These are phyloP conservation scores for Phoronis australis DNA, from an alignment of 2,888 invertebrate species.

Conservation along the genomic window DNA sequence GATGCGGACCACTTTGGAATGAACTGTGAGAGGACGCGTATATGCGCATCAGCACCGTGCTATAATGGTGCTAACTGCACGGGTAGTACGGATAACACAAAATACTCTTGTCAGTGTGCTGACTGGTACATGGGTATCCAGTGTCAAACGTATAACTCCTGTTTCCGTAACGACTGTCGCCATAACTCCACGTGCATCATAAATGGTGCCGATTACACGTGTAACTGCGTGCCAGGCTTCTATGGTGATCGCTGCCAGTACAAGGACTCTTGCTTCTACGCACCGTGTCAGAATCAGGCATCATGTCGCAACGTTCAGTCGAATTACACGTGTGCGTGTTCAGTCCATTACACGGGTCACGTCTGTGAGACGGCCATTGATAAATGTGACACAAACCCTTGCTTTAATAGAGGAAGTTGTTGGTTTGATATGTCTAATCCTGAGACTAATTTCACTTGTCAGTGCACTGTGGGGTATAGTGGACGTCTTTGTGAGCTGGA, in stretches of 20 bases:
- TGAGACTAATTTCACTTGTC: slow-evolving; percentile 15
- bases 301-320: slow-evolving; percentile 21
- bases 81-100: slow-evolving; percentile 14
- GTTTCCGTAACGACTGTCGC: slow-evolving; percentile 25
- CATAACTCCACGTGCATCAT: slow-evolving; percentile 32
- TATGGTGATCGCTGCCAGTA: slow-evolving; percentile 37
- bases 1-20: slow-evolving; percentile 14
- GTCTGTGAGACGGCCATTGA: slow-evolving; percentile 30
- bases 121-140: slow-evolving; percentile 26
- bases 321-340: slow-evolving; percentile 26
- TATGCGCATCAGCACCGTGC: slow-evolving; percentile 36
- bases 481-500: slow-evolving; percentile 52
- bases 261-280: slow-evolving; percentile 23
- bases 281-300: slow-evolving; percentile 27
- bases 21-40: slow-evolving; percentile 24
- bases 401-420: slow-evolving; percentile 36
- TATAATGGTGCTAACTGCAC: slow-evolving; percentile 37
- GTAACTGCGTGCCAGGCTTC: slow-evolving; percentile 25
- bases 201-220: slow-evolving; percentile 20
- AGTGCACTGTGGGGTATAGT: slow-evolving; percentile 27
- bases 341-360: slow-evolving; percentile 24
- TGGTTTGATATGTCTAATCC: slow-evolving; percentile 16
- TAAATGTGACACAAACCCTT: slow-evolving; percentile 43
- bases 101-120: slow-evolving; percentile 30
- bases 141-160: slow-evolving; percentile 35